phyloP scores from a whole-genome alignment of 2,888 invertebrate species.

The Acanthoscelides obtectus region DNA sequence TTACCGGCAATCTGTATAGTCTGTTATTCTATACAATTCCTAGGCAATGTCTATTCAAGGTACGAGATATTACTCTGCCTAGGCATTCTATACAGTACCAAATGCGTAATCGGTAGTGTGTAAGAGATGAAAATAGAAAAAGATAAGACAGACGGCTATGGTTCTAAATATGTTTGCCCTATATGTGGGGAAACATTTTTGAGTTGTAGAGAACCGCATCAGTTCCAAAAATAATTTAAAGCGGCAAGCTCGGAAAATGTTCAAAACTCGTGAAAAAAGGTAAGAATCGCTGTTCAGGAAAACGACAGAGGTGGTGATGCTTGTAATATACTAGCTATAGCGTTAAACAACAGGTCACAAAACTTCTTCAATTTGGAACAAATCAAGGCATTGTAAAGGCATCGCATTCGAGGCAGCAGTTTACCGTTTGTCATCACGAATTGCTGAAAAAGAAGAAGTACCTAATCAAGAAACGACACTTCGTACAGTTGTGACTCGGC shows the following conservation, averaged over 20 bases:
- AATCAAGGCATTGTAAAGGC: not conserved
- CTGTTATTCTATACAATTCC: no score
- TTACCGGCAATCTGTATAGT: no score
- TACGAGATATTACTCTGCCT: no score
- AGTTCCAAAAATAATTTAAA: not conserved
- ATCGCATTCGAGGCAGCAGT: not conserved
- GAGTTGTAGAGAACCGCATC: not conserved
- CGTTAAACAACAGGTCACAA: slow-evolving; percentile 5
- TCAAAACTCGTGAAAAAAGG: not conserved
- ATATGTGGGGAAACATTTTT: not conserved
- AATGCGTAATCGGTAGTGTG: no score
- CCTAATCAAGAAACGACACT: slow-evolving; percentile 9
- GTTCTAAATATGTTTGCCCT: not conserved
- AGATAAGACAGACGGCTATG: not conserved
- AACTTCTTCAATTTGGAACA: slow-evolving; percentile 7
- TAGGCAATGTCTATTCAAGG: no score
- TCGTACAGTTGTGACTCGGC: slow-evolving; percentile 2
- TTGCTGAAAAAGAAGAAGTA: slow-evolving; percentile 3
- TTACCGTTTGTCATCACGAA: not conserved
- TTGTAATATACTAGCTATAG: slow-evolving; percentile 9
- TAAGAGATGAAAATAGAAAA: no score
- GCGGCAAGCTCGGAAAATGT: not conserved
- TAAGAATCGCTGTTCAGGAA: slow-evolving; percentile 3
- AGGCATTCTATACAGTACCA: no score
- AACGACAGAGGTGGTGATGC: slow-evolving; percentile 9